Base-by-base conservation (phyloP, 2,888 invertebrate species). In the Mallateleia sp. region DNA sequence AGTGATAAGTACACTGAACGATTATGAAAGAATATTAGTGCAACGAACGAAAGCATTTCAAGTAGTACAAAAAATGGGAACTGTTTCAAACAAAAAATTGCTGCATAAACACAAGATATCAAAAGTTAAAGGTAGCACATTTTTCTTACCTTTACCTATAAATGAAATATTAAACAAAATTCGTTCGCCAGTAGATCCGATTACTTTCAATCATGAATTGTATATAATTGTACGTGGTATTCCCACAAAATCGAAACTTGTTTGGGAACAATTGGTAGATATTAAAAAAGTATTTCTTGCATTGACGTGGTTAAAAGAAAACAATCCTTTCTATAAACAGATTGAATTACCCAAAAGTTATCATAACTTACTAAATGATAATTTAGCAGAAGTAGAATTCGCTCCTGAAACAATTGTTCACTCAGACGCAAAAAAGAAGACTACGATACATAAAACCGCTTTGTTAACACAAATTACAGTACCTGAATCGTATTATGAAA, bases 241-340 rank as follows among this genome's bases (percentile, higher is more conserved):
- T n/a, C 45, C 45, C 2, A 45, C 15, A 4, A 45, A 45, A 45
- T 45, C 45, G 15, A 45, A 45, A n/a, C 15, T 45, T n/a, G 7
- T 45, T n/a, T 45, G 45, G 45, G 45, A 45, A 45, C 45, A 45
- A 45, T 45, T 45, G n/a, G 45, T 45, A 45, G 45, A 45, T n/a
- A 45, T 45, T 5, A 45, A 45, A n/a, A 45, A 45, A 45, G 45
- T 45, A 7, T 93, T 89, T 78, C 62, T 86, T 5, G 91, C 91
- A 6, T 82, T 93, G 58, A 9, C 69, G 60, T 93, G 91, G 85
- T 83, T 93, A 8, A 92, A 93, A 90, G n/a, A 22, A 88, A 89
- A 45, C 67, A 93, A 93, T 89, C 83, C 77, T n/a, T 80, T 90
- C 6, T 93, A 93, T 69, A 15, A 56, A 62, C 47, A 91, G 25